Evolutionary conservation across 2,888 invertebrate species (phyloP).

Genomic region (Cylindroiulus punctatus): DNA sequence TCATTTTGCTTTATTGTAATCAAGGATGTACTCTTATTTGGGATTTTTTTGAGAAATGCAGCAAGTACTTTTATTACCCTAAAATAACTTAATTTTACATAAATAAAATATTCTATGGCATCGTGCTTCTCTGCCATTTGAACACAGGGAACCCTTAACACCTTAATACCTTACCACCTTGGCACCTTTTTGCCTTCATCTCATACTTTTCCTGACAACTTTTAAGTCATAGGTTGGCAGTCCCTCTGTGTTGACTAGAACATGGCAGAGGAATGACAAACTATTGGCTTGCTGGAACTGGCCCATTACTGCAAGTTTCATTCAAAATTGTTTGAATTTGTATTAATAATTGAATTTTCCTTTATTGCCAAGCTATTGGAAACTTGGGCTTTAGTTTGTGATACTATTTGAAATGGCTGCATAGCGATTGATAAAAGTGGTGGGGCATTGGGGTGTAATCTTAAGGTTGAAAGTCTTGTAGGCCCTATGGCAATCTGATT

Average conservation of each 20-base stretch:
- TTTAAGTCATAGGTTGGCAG: neutral
- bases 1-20: neutral
- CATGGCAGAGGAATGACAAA: neutral
- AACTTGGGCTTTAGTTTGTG: neutral
- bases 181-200: constrained; percentile 36
- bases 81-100: neutral
- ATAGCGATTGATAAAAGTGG: neutral
- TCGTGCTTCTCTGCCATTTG: neutral
- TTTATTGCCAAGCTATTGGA: neutral
- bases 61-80: neutral
- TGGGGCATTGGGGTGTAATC: neutral
- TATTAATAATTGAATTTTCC: neutral
- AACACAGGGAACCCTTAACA: neutral
- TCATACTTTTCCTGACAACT: neutral
- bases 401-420: neutral
- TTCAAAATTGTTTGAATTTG: neutral
- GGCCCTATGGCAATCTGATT: neutral
- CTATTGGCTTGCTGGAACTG: neutral
- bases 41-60: neutral
- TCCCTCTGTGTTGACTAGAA: neutral
- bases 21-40: neutral
- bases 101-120: neutral
- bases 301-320: neutral
- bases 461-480: neutral
- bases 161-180: neutral